A percentile compares a stretch with the other conserved stretches of the same genome.
These are phyloP conservation scores for Syrphus vitripennis DNA, from an alignment of 2,888 invertebrate genomes.

Conservation along the genomic window DNA sequence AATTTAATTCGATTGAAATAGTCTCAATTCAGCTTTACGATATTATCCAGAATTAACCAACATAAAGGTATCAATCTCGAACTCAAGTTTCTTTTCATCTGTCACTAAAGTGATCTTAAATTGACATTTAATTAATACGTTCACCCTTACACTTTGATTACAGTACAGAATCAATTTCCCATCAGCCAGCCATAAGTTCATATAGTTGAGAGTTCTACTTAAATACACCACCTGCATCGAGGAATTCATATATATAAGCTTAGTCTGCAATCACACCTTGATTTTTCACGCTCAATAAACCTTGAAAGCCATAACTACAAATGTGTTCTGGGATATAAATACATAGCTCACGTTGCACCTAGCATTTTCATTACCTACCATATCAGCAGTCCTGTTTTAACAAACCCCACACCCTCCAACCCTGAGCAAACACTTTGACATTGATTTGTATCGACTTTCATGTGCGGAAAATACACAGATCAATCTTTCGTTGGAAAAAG, in stretches of 20 bases:
- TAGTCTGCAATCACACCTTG: constrained; percentile 18
- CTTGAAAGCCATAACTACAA: constrained; percentile 37
- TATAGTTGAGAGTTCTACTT: not conserved
- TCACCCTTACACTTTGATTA: constrained; percentile 16
- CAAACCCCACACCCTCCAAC: not conserved
- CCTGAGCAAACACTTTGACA: not conserved
- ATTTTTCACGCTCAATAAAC: constrained; percentile 21
- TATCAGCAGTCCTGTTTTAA: not conserved
- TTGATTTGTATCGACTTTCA: constrained; percentile 37
- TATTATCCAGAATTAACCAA: not conserved
- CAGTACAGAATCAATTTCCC: constrained; percentile 1
- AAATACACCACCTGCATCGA: not conserved
- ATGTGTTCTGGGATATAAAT: constrained; percentile 34
- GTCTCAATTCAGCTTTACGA: not conserved
- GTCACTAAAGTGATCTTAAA: not conserved
- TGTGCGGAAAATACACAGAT: constrained; percentile 35
- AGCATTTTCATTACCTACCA: not conserved
- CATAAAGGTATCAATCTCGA: not conserved
- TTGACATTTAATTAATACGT: constrained; percentile 24
- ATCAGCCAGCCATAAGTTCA: not conserved
- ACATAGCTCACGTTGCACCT: constrained; percentile 16
- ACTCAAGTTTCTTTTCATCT: not conserved
- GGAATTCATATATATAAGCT: not conserved
- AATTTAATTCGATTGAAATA: not conserved
- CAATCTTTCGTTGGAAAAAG: constrained; percentile 30